These are phyloP conservation scores for Vipera latastei DNA, from an alignment of 2,797 vertebrate species.

Conservation along the genomic window DNA sequence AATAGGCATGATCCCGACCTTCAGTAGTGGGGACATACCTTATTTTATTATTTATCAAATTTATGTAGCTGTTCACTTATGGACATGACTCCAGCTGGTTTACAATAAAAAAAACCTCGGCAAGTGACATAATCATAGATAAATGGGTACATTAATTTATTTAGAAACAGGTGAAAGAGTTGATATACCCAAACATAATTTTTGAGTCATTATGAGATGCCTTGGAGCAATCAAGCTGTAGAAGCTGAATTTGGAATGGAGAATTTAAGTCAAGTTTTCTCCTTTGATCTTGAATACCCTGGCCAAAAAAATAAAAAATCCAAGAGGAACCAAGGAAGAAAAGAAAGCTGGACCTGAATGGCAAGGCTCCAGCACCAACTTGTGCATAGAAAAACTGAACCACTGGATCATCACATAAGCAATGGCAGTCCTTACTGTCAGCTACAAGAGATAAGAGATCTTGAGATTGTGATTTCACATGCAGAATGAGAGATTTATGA, in stretches of 20 bases:
- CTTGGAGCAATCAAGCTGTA: background rate
- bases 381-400: background rate
- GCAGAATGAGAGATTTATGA: background rate
- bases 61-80: background rate
- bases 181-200: background rate
- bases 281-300: background rate
- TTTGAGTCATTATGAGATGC: background rate
- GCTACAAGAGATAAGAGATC: background rate
- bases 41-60: background rate
- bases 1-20: background rate
- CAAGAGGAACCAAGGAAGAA: background rate
- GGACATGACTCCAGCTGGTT: background rate
- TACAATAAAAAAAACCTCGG: background rate
- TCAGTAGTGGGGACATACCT: background rate
- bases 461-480: background rate
- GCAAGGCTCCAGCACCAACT: background rate
- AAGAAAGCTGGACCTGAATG: background rate
- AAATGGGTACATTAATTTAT: background rate
- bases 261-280: background rate
- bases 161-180: background rate
- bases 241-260: background rate
- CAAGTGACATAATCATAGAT: background rate
- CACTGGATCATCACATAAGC: background rate
- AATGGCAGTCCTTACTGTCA: background rate
- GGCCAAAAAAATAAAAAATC: background rate